Evolutionary conservation across 2,888 invertebrate species (phyloP), one percentile per base, ranked within the genome.

Genomic region (Watsonalla binaria): DNA sequence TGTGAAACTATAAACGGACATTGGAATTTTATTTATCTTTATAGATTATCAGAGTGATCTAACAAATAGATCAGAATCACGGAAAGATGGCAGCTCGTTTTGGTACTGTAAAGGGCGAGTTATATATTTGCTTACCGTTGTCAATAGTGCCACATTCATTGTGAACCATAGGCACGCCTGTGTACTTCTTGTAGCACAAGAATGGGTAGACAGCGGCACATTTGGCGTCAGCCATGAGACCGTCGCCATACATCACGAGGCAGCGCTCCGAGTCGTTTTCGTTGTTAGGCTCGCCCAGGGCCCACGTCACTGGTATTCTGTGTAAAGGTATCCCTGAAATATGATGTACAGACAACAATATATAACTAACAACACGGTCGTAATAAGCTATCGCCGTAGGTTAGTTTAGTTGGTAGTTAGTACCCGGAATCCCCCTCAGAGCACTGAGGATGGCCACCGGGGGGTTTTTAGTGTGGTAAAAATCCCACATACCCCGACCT

Each of bases 121-220:
- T 6, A 6, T 35, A 6, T 35, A 35, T 7, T 58, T 14, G 51
- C 42, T 48, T 58, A 76, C 76, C 64, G 33, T 50, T 47, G 51
- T 78, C 77, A 5, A 60, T 34, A n/a, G 75, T 76, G 0, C 78
- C 78, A 47, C 78, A 78, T 7, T 11, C 54, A 6, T 56, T 65
- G 34, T 65, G 45, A 0, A 52, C 33, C 39, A 60, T 15, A 6
- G 42, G 11, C 7, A 52, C 54, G 2, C 53, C 42, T 0, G 58
- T 54, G 0, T 60, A 55, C 51, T 71, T 66, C 53, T 63, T 68
- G 53, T 61, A 73, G 57, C 74, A 76, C 7, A 74, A 59, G 53
- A 68, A 78, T 0, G 72, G 74, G 45, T 61, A 61, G 0, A 66
- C 61, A 2, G 69, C 65, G 5, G 54, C 51, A 51, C 78, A 78